These are phyloP conservation scores for Martes martes DNA, from an alignment of 2,113 vertebrate species.

Conservation along the genomic window DNA sequence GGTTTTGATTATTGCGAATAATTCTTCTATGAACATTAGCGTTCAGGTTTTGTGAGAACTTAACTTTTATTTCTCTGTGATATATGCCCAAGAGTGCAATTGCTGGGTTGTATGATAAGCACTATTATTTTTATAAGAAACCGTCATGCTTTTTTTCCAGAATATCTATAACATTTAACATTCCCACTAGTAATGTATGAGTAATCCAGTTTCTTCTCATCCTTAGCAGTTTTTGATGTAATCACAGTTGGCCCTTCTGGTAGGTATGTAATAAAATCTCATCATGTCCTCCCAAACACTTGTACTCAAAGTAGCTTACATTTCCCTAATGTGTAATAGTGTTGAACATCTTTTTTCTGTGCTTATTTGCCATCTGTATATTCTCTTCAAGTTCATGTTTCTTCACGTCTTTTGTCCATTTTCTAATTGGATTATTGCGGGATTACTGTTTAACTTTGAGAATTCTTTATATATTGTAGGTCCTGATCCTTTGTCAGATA, in stretches of 20 bases:
- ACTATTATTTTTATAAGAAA: neutral
- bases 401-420: too few species aligned
- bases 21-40: neutral
- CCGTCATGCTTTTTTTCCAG: neutral
- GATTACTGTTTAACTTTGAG: neutral
- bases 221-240: neutral
- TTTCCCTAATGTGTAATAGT: neutral
- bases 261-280: neutral
- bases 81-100: neutral
- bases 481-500: neutral
- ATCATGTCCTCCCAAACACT: neutral
- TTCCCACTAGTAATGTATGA: neutral
- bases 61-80: neutral
- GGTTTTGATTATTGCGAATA: neutral
- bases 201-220: neutral
- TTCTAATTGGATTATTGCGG: neutral
- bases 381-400: too few species aligned
- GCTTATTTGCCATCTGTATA: neutral
- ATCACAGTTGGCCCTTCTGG: neutral
- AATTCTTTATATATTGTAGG: neutral
- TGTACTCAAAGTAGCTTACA: neutral
- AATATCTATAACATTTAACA: neutral
- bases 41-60: neutral
- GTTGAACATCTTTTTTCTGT: neutral
- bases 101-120: neutral